Base-by-base conservation (phyloP, 2,797 vertebrate genomes). In the Muraenolepis orangiensis region DNA sequence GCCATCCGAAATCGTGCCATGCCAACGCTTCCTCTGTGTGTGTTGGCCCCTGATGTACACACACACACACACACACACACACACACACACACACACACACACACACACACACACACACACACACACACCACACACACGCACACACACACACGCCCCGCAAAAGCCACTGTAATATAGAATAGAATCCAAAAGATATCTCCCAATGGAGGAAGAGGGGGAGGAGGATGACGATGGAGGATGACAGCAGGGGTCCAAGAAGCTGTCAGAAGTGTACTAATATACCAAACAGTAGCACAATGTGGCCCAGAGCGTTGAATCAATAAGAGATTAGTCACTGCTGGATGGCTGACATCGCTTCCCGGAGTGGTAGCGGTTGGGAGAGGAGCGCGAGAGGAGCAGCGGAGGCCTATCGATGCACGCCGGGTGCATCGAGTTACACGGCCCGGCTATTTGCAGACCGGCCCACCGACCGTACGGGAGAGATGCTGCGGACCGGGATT, bases 301-400 rank as follows among this genome's bases (percentile, higher is more conserved):
- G 8, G 7, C n/a, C n/a, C n/a, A 26, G 57, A 20, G n/a, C 12
- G 57, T 26, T 26, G 57, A 61, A 23, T 61, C 57, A 12, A 61
- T 61, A 26, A n/a, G 57, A 61, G 57, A 61, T 61, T 61, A 61
- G 57, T 61, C 57, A 61, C 57, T 61, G 57, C 57, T 61, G 57
- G 57, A 26, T 12, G n/a, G n/a, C 57, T 61, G 57, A 61, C 57
- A 26, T 23, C 40, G 6, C 2, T 46, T n/a, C 57, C n/a, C 0
- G 1, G 57, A 61, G 57, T 61, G 23, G 57, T 61, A 61, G n/a
- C 57, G 8, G 57, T 26, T 3, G 57, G 26, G 11, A 23, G 57
- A 26, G 57, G 26, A 61, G n/a, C n/a, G n/a, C 8, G 46, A 26
- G 57, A n/a, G 6, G 57, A n/a, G n/a, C n/a, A n/a, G n/a, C n/a